Evolutionary conservation across 2,888 invertebrate species (phyloP).

Genomic region (Pyrrhosoma nymphula): DNA sequence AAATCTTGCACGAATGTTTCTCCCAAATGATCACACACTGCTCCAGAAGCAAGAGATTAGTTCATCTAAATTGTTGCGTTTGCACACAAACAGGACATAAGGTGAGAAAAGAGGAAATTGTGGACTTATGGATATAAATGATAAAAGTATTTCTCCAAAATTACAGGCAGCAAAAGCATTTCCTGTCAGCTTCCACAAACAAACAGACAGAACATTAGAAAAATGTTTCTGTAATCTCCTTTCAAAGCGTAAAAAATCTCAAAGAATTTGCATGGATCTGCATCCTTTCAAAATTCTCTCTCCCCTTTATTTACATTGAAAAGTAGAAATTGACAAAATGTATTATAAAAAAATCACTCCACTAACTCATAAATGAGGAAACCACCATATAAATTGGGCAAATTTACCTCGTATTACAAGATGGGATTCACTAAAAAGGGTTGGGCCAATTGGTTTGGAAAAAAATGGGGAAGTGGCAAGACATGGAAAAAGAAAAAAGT

Average conservation of each 20-base stretch:
- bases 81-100: conserved; percentile 58
- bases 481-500: conserved; percentile 64
- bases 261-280: conserved; percentile 25
- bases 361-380: conserved; percentile 45
- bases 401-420: conserved; percentile 47
- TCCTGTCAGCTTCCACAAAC: conserved; percentile 63
- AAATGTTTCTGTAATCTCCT: conserved; percentile 48
- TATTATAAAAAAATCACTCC: conserved; percentile 58
- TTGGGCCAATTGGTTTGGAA: conserved; percentile 50
- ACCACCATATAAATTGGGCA: conserved; percentile 37
- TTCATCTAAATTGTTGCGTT: conserved; percentile 54
- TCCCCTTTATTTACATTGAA: conserved; percentile 60
- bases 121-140: conserved; percentile 42
- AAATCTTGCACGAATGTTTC: conserved; percentile 59
- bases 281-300: conserved; percentile 52
- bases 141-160: conserved; percentile 43
- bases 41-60: conserved; percentile 66
- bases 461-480: conserved; percentile 60
- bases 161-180: conserved; percentile 55
- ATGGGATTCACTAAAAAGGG: conserved; percentile 41
- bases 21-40: conserved; percentile 58
- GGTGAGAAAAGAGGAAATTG: conserved; percentile 40
- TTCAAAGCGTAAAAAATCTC: conserved; percentile 50
- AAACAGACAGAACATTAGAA: conserved; percentile 58
- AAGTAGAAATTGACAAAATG: conserved; percentile 61